Base-by-base conservation (phyloP, 1,140 invertebrate genomes). In the Adoxophyes honmai region DNA sequence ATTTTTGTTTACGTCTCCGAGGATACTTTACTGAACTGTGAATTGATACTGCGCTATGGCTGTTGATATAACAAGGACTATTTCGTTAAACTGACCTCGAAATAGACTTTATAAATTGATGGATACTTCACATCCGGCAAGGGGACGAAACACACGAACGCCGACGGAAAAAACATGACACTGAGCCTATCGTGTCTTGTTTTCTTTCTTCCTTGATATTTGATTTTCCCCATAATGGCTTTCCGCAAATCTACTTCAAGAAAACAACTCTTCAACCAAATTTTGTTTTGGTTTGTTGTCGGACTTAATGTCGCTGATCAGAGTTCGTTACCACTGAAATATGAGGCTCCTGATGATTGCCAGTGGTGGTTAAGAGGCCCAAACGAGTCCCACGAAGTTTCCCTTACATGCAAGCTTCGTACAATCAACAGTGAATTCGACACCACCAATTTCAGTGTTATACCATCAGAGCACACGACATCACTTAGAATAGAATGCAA, bases 361-460 rank as follows among this genome's bases (percentile, higher is more conserved):
- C 92, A 93, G 68, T 95, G 94, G 94, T 93, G 92, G 91, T 70
- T 91, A 10, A 75, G 87, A 56, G 91, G 91, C 63, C 90, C 90
- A 18, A 84, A 88, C 8, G 86, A 88, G 35, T 79, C 88, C 15
- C 93, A 94, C 64, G 95, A 95, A 74, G 94, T 96, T 44, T 91
- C 93, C 8, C 90, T 97, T 34, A 94, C 92, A 37, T 97, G 96
- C 88, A 93, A 93, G 86, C 91, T 96, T 66, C 83, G 94, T 36
- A 94, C 94, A 34, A 94, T 94, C 73, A 95, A 95, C 84, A 95
- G 94, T 82, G 94, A 95, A 75, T 94, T 95, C 71, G 94, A 96
- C 71, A 94, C 93, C n/a, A 95, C 94, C 7, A 97, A 97, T 82
- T 96, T 97, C 76, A 96, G 94, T 78, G 94, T 95, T 52, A 94